These are phyloP conservation scores for Rhagonycha fulva DNA, from an alignment of 2,888 invertebrate species.

Conservation along the genomic window DNA sequence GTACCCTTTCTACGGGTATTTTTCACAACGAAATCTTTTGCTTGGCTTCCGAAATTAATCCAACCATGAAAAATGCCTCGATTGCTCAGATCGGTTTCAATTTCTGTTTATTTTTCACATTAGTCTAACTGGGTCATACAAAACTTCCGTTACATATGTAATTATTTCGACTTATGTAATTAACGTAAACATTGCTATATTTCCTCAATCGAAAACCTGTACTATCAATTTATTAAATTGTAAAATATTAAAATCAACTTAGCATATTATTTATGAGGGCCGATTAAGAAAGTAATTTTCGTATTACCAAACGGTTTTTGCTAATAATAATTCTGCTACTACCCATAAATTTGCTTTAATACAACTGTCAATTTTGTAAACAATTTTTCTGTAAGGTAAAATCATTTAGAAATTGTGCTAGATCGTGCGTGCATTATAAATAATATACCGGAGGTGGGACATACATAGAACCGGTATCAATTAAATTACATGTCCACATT, in stretches of 20 bases:
- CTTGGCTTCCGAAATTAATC: neutral
- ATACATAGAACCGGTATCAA: neutral
- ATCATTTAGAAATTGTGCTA: slow-evolving; percentile 7
- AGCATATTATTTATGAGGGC: neutral
- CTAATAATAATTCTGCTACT: neutral
- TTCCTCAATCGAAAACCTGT: neutral
- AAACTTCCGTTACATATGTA: neutral
- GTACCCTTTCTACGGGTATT: neutral
- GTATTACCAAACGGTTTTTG: neutral
- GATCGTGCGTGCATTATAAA: neutral
- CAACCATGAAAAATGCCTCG: neutral
- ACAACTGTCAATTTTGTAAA: neutral
- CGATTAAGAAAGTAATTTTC: neutral
- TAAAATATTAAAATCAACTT: neutral
- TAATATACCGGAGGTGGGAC: neutral
- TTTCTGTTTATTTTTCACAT: neutral
- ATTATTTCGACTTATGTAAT: neutral
- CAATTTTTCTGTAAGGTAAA: neutral
- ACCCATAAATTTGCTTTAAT: neutral
- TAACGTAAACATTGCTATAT: neutral
- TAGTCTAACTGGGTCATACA: neutral
- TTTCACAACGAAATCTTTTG: neutral
- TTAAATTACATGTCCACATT: slow-evolving; percentile 5
- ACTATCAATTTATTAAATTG: neutral
- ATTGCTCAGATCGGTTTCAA: neutral